phyloP scores from a whole-genome alignment of 1,140 invertebrate species.

The Spodoptera frugiperda region DNA sequence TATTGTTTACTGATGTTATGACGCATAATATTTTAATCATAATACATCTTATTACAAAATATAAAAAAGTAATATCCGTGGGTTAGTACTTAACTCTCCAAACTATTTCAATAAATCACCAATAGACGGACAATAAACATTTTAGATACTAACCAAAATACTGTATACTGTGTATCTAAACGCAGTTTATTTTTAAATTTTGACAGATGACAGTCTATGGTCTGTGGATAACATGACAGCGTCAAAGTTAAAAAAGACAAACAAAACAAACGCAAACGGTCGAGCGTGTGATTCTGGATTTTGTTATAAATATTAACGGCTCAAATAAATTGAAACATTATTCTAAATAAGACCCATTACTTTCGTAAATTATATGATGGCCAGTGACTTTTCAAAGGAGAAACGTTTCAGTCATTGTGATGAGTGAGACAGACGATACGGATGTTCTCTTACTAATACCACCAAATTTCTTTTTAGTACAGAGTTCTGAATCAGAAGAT shows the following conservation, averaged over 20 bases:
- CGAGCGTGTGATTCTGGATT: background rate
- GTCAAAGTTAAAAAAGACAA: conserved; percentile 1
- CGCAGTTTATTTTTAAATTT: too few relatives aligned
- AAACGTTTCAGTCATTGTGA: conserved; percentile 78
- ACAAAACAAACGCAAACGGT: conserved; percentile 21
- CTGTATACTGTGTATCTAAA: too few relatives aligned
- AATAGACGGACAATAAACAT: too few relatives aligned
- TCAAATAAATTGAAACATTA: too few relatives aligned
- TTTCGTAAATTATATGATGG: conserved; percentile 61
- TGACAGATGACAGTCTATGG: too few relatives aligned
- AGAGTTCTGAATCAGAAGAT: conserved; percentile 86
- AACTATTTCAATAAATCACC: too few relatives aligned
- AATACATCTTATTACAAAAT: too few relatives aligned
- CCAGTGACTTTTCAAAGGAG: conserved; percentile 52
- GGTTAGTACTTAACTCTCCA: too few relatives aligned
- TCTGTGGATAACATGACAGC: background rate
- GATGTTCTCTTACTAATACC: conserved; percentile 92
- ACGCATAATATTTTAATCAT: too few relatives aligned
- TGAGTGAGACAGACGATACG: conserved; percentile 94
- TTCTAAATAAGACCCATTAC: background rate
- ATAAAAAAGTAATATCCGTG: too few relatives aligned
- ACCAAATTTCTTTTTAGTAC: conserved; percentile 89
- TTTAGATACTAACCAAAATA: too few relatives aligned
- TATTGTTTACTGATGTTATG: too few relatives aligned
- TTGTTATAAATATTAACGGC: background rate